Evolutionary conservation across 2,113 vertebrate species (phyloP), one percentile per base, ranked within the genome.

Genomic region (Anguilla rostrata): DNA sequence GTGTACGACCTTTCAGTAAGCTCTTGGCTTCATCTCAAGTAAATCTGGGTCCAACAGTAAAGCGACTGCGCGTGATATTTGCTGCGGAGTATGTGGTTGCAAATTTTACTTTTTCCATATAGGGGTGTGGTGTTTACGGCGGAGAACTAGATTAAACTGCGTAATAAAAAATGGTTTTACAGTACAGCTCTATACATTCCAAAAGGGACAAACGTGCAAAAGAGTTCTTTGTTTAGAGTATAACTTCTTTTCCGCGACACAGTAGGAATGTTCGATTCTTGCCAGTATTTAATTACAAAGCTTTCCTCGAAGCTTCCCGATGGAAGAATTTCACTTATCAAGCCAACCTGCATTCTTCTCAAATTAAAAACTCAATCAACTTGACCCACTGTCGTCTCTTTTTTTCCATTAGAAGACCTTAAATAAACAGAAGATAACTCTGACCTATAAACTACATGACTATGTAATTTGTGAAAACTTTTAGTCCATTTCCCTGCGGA

Each of bases 241-340:
- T 94, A 93, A 93, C 94, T 93, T 94, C 93, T 95, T 94, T 93
- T 94, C 84, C 94, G 92, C 91, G 93, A 90, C 91, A 78, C 91
- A 89, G 91, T 90, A 93, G 94, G 95, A 95, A 95, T 95, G 95
- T 90, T 86, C 91, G 91, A 88, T 92, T 91, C 92, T 87, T 95
- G 95, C 94, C 95, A 95, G 89, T 92, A 94, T 92, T 94, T 95
- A 94, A 95, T 95, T 94, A 94, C 92, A 89, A 92, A 93, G 93
- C 89, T 90, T 92, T 94, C 86, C 90, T 92, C 87, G 91, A 92
- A 94, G 93, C 91, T 93, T 94, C 92, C 93, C 91, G 93, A 92
- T 90, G 83, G 89, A 89, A 93, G 90, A 93, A 87, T 92, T 90
- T 91, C 92, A 90, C 89, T 90, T 89, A 88, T 89, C 83, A 82